These are phyloP conservation scores for Philaenus spumarius DNA, from an alignment of 1,140 invertebrate species.

Conservation along the genomic window DNA sequence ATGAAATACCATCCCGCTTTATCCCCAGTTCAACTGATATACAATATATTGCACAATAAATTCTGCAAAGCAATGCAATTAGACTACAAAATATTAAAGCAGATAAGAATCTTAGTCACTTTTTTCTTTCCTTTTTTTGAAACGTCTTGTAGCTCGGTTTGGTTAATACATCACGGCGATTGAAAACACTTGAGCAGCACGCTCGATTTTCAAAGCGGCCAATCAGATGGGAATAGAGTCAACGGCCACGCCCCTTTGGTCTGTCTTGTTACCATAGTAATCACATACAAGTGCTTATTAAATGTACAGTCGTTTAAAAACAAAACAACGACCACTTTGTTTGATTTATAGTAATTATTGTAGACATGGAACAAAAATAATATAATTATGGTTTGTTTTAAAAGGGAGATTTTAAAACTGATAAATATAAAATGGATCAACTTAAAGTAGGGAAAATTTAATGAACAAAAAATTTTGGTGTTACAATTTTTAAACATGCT, in stretches of 20 bases:
- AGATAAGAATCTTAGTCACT: conserved; percentile 3
- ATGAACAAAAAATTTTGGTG: no score
- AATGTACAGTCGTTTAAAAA: conserved; percentile 9
- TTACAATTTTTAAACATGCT: no score
- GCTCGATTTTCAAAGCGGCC: conserved; percentile 10
- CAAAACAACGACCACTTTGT: not conserved
- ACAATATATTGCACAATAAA: conserved; percentile 8
- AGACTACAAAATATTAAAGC: conserved; percentile 8
- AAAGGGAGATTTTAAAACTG: no score
- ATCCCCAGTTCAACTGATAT: not conserved
- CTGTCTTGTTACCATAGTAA: conserved; percentile 12
- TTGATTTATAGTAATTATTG: conserved; percentile 14
- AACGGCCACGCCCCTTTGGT: conserved; percentile 9
- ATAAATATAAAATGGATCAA: no score
- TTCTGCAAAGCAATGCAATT: conserved; percentile 10
- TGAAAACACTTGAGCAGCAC: conserved; percentile 14
- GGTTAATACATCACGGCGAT: conserved; percentile 9
- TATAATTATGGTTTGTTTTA: no score
- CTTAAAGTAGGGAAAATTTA: no score
- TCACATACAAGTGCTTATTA: conserved; percentile 12
- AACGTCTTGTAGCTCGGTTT: conserved; percentile 10
- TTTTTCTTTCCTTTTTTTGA: not conserved
- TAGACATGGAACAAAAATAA: not conserved
- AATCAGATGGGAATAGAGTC: conserved; percentile 17
- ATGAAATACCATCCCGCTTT: no score